A percentile compares a stretch with the other conserved stretches of the same genome.
Evolutionary conservation across 2,888 invertebrate species (phyloP).

Genomic region (Cetonia aurata): DNA sequence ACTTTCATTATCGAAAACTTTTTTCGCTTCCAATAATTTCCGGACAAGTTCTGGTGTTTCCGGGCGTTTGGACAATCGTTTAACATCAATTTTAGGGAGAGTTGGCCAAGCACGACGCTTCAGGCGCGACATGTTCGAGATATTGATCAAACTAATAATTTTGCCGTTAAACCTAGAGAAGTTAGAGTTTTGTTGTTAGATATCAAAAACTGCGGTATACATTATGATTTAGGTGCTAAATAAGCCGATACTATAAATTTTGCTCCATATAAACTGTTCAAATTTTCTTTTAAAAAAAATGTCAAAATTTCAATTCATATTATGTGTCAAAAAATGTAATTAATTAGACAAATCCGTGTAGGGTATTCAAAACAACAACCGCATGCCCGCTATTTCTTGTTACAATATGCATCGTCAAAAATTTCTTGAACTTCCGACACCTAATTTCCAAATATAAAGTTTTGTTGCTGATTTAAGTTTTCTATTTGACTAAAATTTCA

Average conservation of each 20-base stretch:
- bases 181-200: background rate
- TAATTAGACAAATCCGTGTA: no score
- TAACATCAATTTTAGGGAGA: constrained; percentile 17
- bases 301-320: background rate
- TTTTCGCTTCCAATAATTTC: constrained; percentile 52
- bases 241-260: background rate
- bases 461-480: no score
- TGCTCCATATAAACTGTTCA: background rate
- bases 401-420: no score
- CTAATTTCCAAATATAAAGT: no score
- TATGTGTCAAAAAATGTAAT: no score
- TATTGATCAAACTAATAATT: constrained; percentile 55
- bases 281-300: background rate
- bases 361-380: no score
- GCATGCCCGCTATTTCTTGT: no score
- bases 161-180: background rate
- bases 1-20: constrained; percentile 51
- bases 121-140: constrained; percentile 22
- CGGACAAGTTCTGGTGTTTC: constrained; percentile 50
- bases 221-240: background rate
- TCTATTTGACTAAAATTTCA: no score
- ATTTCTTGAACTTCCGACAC: no score
- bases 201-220: background rate
- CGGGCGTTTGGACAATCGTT: constrained; percentile 23
- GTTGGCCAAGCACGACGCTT: constrained; percentile 22